Base-by-base conservation (phyloP, 2,113 vertebrate species). In the Thunnus thynnus region DNA sequence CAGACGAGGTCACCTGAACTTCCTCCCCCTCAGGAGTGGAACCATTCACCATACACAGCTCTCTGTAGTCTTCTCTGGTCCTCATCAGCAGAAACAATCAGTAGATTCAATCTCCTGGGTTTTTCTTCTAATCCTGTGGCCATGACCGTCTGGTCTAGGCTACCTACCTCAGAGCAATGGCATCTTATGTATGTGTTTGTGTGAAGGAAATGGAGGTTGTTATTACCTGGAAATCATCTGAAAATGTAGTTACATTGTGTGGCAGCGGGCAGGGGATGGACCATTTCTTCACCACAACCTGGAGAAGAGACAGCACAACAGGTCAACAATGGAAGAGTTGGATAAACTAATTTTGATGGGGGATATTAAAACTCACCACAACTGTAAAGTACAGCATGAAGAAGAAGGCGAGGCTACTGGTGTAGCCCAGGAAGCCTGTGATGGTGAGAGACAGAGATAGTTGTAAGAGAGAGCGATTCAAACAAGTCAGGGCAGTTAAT, bases 381-480 rank as follows among this genome's bases (percentile, higher is more conserved):
- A 96, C 82, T 86, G 95, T 88, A 94, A 99, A 99, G 91, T 97
- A 98, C 85, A 97, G 89, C 96, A 96, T 98, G 93, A 98, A 97
- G 93, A 98, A 89, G 94, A 98, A 98, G 90, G 97, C 97, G 71
- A 99, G 89, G 94, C 97, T 96, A 92, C 98, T 99, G 92, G 97
- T 98, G 94, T 97, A 99, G 90, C 97, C 97, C 92, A 99, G 96
- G 94, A 99, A 99, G 88, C 97, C 98, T 99, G 94, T 91, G 91
- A 94, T 72, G 91, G 93, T 92, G 86, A 94, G 91, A 95, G 16
- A 72, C 11, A 56, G 3, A 48, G 30, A 27, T 44, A n/a, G 27
- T 30, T 30, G 14, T 74, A 54, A 85, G 22, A 67, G 60, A 25
- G 13, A 30, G 27, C 1, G 17, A 13, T 27, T 54, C 2, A 58